These are phyloP conservation scores for Emydura subglobosa DNA, from an alignment of 2,113 vertebrate genomes.

Conservation along the genomic window DNA sequence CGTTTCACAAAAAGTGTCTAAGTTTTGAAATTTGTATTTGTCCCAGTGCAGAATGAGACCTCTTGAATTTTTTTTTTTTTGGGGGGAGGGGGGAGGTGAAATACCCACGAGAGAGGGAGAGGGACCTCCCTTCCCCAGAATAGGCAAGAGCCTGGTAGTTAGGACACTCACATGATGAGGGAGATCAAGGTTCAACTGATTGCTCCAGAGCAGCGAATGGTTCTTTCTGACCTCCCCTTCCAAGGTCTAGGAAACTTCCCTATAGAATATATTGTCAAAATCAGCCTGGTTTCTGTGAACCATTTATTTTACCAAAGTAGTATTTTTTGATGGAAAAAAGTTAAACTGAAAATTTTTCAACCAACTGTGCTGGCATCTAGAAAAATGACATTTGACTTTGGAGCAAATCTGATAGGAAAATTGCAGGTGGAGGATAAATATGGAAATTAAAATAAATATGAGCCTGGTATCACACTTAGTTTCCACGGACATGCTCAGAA, in stretches of 20 bases:
- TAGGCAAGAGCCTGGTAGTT: neutral
- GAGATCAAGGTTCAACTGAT: conserved; percentile 46
- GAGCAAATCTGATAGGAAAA: conserved; percentile 1
- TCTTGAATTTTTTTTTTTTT: neutral
- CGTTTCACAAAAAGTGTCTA: neutral
- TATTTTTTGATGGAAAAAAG: neutral
- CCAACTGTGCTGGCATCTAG: neutral
- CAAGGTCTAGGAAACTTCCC: neutral
- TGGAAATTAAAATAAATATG: neutral
- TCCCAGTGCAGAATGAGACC: neutral
- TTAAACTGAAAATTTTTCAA: neutral
- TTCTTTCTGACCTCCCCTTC: conserved; percentile 59
- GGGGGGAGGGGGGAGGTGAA: too few species aligned
- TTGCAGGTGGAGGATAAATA: neutral
- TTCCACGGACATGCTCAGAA: neutral
- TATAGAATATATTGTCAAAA: neutral
- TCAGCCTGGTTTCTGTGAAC: conserved; percentile 64
- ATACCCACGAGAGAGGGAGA: neutral
- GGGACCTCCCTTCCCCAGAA: neutral
- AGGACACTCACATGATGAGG: neutral
- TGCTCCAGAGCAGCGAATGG: conserved; percentile 55
- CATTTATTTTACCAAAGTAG: conserved; percentile 57
- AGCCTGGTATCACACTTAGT: neutral
- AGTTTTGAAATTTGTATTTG: conserved; percentile 25
- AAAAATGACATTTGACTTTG: neutral